Percentiles rank a stretch among this genome's conserved stretches.
Evolutionary conservation across 2,797 vertebrate species (phyloP).

Genomic region (Protonibea diacanthus): DNA sequence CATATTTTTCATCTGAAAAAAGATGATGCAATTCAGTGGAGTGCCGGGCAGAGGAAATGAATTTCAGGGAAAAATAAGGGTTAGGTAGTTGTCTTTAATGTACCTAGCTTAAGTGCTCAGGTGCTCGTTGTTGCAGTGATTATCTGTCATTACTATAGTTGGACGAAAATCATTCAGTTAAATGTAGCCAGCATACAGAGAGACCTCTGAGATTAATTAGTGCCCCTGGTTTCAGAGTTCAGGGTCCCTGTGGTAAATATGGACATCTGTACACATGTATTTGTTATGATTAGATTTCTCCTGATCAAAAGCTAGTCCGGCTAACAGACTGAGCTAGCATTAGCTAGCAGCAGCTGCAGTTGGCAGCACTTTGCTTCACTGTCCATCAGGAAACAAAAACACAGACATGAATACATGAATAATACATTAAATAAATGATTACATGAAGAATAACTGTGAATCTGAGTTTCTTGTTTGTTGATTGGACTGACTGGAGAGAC

Average conservation of each 20-base stretch:
- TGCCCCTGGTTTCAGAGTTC: too few relatives aligned
- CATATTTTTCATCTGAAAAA: slow-evolving; percentile 35
- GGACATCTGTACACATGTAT: too few relatives aligned
- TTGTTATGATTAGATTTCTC: too few relatives aligned
- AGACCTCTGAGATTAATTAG: not conserved
- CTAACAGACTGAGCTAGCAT: too few relatives aligned
- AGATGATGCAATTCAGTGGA: slow-evolving; percentile 15
- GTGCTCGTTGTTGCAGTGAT: slow-evolving; percentile 22
- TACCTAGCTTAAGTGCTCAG: slow-evolving; percentile 15
- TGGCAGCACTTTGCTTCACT: too few relatives aligned
- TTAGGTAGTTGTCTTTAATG: slow-evolving; percentile 40
- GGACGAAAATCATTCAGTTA: slow-evolving; percentile 15
- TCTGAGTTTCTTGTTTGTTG: not conserved
- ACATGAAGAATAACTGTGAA: too few relatives aligned
- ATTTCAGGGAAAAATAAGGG: slow-evolving; percentile 56
- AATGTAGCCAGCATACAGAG: not conserved
- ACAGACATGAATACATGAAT: too few relatives aligned
- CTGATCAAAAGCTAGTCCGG: too few relatives aligned
- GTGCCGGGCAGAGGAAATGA: slow-evolving; percentile 42
- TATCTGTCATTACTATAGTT: slow-evolving; percentile 38
- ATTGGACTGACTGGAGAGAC: not conserved
- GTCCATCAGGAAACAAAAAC: not conserved
- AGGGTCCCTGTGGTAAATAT: too few relatives aligned
- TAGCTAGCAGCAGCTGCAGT: too few relatives aligned
- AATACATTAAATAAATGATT: not conserved